A percentile compares a stretch with the other conserved stretches of the same genome.
phyloP scores from a whole-genome alignment of 1,140 invertebrate genomes.

The Lutraria rhynchaena region DNA sequence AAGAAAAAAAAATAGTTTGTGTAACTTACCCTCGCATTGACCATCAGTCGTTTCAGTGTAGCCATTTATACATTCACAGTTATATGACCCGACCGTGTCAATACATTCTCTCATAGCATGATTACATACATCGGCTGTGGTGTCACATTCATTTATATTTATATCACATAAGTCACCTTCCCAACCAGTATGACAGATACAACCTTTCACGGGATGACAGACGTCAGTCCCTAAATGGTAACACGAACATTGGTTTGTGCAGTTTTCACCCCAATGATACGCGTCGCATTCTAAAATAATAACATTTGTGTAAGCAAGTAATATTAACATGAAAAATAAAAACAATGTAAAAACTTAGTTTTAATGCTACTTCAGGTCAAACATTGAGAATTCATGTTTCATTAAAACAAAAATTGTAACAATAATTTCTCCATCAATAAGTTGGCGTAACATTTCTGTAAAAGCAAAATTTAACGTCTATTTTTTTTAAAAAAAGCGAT shows the following conservation, averaged over 20 bases:
- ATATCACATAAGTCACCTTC: constrained; percentile 21
- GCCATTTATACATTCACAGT: constrained; percentile 26
- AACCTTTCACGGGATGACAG: constrained; percentile 30
- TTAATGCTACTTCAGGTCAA: background rate
- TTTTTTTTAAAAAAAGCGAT: too few relatives aligned
- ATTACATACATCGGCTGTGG: background rate
- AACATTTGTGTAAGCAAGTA: background rate
- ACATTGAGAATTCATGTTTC: background rate
- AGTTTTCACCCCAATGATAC: constrained; percentile 15
- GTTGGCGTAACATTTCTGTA: too few relatives aligned
- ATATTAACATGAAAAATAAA: background rate
- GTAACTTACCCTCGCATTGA: constrained; percentile 1
- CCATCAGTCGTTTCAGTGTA: background rate
- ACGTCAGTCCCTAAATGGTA: background rate
- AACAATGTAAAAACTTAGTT: background rate
- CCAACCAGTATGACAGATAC: constrained; percentile 38
- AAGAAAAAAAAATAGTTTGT: background rate
- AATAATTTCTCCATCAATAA: background rate
- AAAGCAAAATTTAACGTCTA: too few relatives aligned
- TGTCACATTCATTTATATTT: constrained; percentile 28
- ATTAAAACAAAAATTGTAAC: background rate
- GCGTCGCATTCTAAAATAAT: constrained; percentile 12
- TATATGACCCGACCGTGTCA: constrained; percentile 13
- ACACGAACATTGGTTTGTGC: constrained; percentile 22
- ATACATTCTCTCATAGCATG: constrained; percentile 13